A percentile compares a stretch with the other conserved stretches of the same genome.
Conservation (phyloP, 2,113 vertebrate genomes). For the Dasyurus viverrinus region DNA sequence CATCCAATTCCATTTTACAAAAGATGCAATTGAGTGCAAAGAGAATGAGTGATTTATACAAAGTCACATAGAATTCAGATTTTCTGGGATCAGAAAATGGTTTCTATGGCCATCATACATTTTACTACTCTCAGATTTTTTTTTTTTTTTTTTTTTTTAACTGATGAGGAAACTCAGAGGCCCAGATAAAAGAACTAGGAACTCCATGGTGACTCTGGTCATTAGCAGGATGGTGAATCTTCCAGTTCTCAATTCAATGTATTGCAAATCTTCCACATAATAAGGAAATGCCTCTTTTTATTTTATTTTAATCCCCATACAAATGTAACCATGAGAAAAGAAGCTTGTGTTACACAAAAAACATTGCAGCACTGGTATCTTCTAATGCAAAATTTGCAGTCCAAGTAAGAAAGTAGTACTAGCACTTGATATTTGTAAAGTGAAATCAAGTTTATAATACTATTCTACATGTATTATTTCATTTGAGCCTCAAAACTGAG, state of each 20-base stretch:
- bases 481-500: neutral
- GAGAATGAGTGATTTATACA: neutral
- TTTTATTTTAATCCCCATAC: neutral
- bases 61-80: neutral
- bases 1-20: neutral
- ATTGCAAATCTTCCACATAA: neutral
- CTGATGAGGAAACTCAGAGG: neutral
- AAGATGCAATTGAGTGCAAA: neutral
- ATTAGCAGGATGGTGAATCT: neutral
- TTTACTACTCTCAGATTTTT: neutral
- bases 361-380: neutral
- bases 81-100: neutral
- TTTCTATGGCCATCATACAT: neutral
- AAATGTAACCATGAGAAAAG: neutral
- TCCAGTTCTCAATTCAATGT: neutral
- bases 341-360: neutral
- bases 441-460: neutral
- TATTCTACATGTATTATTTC: neutral
- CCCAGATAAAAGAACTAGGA: neutral
- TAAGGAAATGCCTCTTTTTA: neutral
- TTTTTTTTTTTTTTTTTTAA: conserved; percentile 5
- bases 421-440: neutral
- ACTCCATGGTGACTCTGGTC: neutral
- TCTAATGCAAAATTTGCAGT: conserved; percentile 13
- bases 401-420: conserved; percentile 7